Evolutionary conservation across 2,888 invertebrate species (phyloP), one percentile per base, ranked within the genome.

Genomic region (Acrobasis suavella): DNA sequence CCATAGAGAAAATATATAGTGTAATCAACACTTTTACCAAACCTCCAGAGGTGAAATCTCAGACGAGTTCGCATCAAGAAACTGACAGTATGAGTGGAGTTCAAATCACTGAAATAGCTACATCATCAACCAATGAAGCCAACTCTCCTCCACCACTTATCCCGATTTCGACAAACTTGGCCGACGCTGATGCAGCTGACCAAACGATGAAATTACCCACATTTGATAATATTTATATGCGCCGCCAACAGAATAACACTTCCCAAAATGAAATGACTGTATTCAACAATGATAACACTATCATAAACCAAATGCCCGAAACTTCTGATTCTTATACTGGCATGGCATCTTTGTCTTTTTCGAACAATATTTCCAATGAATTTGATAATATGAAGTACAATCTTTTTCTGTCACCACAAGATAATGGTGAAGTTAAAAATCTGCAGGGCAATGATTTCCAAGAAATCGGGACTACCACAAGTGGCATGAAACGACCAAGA

Each of bases 1-100:
- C 86, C 1, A 89, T 91, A 1, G 82, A 84, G 16, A 89, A 84
- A 64, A 87, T 89, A 39, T 85, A 87, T 60, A 78, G 68, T n/a
- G 77, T 89, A 2, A 77, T 89, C 6, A 84, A 81, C 51, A 68
- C 64, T 0, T 62, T 69, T 14, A 65, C 67, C 15, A 64, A 65
- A 51, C 38, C 50, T n/a, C 60, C 51, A 9, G n/a, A 16, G 1
- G 17, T 56, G 1, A 56, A 42, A 56, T 9, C 39, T 42, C 56
- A 42, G 1, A 14, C 10, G 10, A 55, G 38, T 7, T 10, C 16
- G n/a, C 16, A 14, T 17, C 54, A 62, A 10, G 22, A 56, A 39
- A 16, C 51, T 14, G 37, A 37, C 12, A 52, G 58, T 16, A 60
- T 58, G 32, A 46, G 9, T 15, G 15, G 49, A 3, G 8, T n/a